Conservation (phyloP, 2,797 vertebrate species). For the Tokudaia muenninki region DNA sequence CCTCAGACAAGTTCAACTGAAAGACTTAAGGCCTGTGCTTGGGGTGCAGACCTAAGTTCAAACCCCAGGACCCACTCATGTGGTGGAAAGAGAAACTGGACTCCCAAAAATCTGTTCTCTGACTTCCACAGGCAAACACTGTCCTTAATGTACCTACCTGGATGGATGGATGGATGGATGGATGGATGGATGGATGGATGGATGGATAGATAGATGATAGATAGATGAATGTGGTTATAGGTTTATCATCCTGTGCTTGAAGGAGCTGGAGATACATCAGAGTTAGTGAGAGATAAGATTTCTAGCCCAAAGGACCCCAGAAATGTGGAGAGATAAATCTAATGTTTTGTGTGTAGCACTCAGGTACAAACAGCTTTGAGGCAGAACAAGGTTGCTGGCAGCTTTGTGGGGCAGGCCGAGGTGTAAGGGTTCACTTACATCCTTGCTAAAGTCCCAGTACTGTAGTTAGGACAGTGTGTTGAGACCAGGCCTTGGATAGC, state of each 20-base stretch:
- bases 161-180: neutral
- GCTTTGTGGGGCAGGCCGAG: neutral
- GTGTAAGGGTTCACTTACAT: neutral
- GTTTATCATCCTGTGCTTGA: neutral
- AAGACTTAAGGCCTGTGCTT: neutral
- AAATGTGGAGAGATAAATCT: neutral
- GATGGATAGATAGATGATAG: no score
- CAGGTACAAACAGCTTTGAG: neutral
- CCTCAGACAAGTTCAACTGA: neutral
- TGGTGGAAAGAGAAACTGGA: neutral
- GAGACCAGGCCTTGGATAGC: neutral
- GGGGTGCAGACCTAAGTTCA: neutral
- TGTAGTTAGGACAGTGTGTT: neutral
- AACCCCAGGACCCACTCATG: neutral
- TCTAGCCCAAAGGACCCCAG: neutral
- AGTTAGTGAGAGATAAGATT: constrained; percentile 1
- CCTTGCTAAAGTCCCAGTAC: neutral
- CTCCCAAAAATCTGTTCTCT: neutral
- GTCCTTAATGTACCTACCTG: neutral
- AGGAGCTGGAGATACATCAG: neutral
- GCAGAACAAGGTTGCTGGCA: neutral
- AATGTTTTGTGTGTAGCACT: neutral
- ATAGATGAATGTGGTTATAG: neutral
- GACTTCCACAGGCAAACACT: neutral
- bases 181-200: no score